Percentiles rank a stretch among this genome's conserved stretches.
Evolutionary conservation across 2,797 vertebrate genomes (phyloP).

Genomic region (Rhynchotus rufescens): DNA sequence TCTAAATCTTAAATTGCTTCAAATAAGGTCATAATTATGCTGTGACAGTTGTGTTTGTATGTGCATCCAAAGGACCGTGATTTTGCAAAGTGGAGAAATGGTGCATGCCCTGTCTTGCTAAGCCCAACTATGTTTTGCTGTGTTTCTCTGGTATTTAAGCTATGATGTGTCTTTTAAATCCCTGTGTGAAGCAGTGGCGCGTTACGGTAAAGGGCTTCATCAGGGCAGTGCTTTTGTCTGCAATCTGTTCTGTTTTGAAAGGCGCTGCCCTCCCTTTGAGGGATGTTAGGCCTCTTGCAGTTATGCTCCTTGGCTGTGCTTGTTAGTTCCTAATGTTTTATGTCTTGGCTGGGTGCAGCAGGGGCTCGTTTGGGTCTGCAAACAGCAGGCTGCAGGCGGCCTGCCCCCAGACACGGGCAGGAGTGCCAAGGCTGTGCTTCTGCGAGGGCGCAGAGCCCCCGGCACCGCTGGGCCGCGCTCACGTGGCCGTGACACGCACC

Average conservation of each 20-base stretch:
- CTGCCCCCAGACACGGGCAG: not conserved
- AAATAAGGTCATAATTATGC: not conserved
- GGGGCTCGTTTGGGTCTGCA: not conserved
- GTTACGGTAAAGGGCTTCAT: not conserved
- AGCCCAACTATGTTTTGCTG: not conserved
- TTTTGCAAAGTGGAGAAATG: not conserved
- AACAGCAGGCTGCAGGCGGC: not conserved
- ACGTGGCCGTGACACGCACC: rapidly evolving
- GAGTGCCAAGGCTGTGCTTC: not conserved
- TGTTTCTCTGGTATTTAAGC: not conserved
- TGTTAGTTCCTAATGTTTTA: not conserved
- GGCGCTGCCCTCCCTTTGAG: not conserved
- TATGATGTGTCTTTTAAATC: not conserved
- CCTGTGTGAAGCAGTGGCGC: not conserved
- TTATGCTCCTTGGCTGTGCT: not conserved
- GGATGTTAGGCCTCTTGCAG: not conserved
- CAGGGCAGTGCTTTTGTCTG: not conserved
- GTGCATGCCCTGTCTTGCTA: not conserved
- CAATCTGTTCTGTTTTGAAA: not conserved
- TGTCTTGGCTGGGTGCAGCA: not conserved
- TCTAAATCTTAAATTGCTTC: not conserved
- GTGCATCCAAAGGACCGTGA: not conserved
- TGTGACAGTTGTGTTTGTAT: not conserved
- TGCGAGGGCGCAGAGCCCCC: not conserved
- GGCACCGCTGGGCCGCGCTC: rapidly evolving